Base-by-base conservation (phyloP, 2,797 vertebrate species). In the Aulostomus chinensis region DNA sequence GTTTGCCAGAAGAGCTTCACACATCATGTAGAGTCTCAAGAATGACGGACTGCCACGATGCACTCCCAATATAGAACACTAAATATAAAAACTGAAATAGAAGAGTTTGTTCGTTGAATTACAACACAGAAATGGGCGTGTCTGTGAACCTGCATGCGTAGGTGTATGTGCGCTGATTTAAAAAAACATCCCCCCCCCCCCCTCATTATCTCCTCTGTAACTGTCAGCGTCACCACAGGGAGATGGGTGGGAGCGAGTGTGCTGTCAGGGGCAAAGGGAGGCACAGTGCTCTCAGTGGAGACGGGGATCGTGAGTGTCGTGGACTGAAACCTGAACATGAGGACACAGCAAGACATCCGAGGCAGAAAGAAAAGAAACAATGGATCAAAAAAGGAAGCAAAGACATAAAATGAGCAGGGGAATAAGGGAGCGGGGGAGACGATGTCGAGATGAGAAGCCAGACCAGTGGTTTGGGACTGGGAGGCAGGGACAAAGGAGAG, bases 231-330 rank as follows among this genome's bases (percentile, higher is more conserved):
- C 50, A 59, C 73, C 61, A 32, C 29, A 22, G 58, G 41, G 65
- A 41, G 17, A 50, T 8, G 35, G 52, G 49, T 54, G 58, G 65
- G 63, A 74, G 75, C 75, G 80, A 58, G 48, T 25, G 47, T 2
- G 9, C 58, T 74, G 73, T 76, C 69, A 73, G 45, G 62, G 68
- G 73, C 56, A 73, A 53, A 12, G 16, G 51, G 36, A 55, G 39
- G 46, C 52, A 22, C 28, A 1, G 31, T 9, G 33, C 9, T 48
- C 64, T 59, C 64, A 26, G 51, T 7, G 15, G 31, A 56, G 37
- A 67, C 31, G 34, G 17, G 34, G 55, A 41, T 31, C n/a, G 14
- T 24, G 36, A 40, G 34, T 5, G 32, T 39, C 22, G 37, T 15
- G 10, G 37, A 50, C 15, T 65, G 55, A 57, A 65, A 53, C 25